Conservation (phyloP, 2,888 invertebrate genomes). For the Philopedon plagiatum region DNA sequence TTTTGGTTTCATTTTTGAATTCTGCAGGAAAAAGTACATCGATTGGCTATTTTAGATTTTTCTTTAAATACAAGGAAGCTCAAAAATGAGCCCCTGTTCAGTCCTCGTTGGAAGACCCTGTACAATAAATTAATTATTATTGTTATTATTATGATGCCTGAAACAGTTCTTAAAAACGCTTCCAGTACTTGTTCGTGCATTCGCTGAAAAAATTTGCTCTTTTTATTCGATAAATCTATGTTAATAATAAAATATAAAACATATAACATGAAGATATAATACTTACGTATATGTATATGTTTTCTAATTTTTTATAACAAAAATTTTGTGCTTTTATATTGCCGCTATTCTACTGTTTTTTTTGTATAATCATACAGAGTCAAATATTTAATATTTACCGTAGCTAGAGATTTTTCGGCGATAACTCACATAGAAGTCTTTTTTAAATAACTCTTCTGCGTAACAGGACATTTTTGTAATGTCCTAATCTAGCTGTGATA, state of each 20-base stretch:
- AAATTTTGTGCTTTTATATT: constrained; percentile 62
- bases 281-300: constrained; percentile 54
- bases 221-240: constrained; percentile 20
- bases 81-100: too few relatives aligned
- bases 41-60: too few relatives aligned
- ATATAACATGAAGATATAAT: constrained; percentile 61
- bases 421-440: not conserved
- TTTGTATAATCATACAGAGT: constrained; percentile 4
- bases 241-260: constrained; percentile 61
- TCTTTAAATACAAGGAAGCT: too few relatives aligned
- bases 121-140: too few relatives aligned
- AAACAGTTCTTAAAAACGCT: constrained; percentile 10
- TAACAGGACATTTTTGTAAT: not conserved
- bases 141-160: too few relatives aligned
- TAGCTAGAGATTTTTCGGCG: not conserved
- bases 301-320: constrained; percentile 60
- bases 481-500: not conserved
- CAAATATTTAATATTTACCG: constrained; percentile 21
- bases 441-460: not conserved
- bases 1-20: too few relatives aligned
- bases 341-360: constrained; percentile 60
- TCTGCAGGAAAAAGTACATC: too few relatives aligned
- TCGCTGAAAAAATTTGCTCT: constrained; percentile 17
- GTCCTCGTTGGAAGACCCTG: too few relatives aligned
- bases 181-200: constrained; percentile 1